Evolutionary conservation across 2,113 vertebrate genomes (phyloP).

Genomic region (Clarias gariepinus): DNA sequence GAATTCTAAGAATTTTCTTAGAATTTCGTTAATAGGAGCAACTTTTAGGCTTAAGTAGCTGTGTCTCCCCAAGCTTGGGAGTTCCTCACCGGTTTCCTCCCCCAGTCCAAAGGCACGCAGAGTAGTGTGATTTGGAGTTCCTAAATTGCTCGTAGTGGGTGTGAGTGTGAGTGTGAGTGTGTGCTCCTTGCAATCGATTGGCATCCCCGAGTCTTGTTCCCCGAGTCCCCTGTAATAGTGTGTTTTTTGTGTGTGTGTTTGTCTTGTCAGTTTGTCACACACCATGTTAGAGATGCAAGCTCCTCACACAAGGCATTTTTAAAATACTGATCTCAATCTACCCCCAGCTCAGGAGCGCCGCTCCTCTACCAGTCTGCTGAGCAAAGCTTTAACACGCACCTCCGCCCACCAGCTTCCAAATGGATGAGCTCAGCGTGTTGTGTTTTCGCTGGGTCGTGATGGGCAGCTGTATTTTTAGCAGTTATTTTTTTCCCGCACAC

Average conservation of each 20-base stretch:
- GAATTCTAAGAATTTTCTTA: too few species aligned
- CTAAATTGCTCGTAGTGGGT: too few species aligned
- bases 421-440: background rate
- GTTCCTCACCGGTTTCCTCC: too few species aligned
- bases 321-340: background rate
- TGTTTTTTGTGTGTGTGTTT: background rate
- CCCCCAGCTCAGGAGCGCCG: background rate
- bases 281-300: background rate
- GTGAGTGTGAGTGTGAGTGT: too few species aligned
- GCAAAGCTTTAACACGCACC: background rate
- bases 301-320: background rate
- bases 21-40: too few species aligned
- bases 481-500: slow-evolving; percentile 8
- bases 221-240: background rate
- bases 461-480: slow-evolving; percentile 34
- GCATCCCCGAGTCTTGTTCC: too few species aligned
- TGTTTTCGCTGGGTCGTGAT: background rate
- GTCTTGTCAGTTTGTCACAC: background rate
- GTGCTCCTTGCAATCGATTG: too few species aligned
- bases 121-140: too few species aligned
- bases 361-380: background rate
- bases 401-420: background rate
- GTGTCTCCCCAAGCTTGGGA: too few species aligned
- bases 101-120: too few species aligned
- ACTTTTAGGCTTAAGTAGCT: too few species aligned